These are phyloP conservation scores for Sogatella furcifera DNA, from an alignment of 1,140 invertebrate genomes.

Conservation along the genomic window DNA sequence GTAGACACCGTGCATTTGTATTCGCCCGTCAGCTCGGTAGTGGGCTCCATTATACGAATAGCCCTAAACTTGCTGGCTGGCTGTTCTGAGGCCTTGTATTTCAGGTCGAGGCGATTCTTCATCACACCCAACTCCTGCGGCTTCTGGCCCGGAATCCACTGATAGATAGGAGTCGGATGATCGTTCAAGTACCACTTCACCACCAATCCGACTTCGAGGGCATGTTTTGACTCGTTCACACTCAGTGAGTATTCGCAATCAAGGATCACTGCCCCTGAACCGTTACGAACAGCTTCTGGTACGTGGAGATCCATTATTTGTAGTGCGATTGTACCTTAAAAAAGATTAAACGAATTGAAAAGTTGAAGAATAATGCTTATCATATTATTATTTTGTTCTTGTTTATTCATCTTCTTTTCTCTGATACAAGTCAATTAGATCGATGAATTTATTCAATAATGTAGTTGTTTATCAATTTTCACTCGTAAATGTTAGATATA, in stretches of 20 bases:
- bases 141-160: constrained; percentile 51
- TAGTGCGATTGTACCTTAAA: constrained; percentile 18
- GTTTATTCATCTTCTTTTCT: no score
- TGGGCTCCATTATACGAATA: constrained; percentile 50
- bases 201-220: constrained; percentile 42
- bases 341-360: constrained; percentile 13
- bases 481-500: no score
- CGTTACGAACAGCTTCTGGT: constrained; percentile 53
- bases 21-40: constrained; percentile 55
- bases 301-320: constrained; percentile 54
- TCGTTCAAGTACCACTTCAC: constrained; percentile 68
- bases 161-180: constrained; percentile 51
- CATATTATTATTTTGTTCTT: no score
- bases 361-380: no score
- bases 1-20: constrained; percentile 63
- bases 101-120: constrained; percentile 52
- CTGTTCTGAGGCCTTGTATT: constrained; percentile 51
- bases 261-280: constrained; percentile 49
- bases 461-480: no score
- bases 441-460: no score
- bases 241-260: constrained; percentile 63
- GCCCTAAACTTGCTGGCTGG: constrained; percentile 54
- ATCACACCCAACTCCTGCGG: constrained; percentile 42
- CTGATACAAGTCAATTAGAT: no score
- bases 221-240: constrained; percentile 28